Conservation (phyloP, 1,140 invertebrate species). For the Spodoptera litura region DNA sequence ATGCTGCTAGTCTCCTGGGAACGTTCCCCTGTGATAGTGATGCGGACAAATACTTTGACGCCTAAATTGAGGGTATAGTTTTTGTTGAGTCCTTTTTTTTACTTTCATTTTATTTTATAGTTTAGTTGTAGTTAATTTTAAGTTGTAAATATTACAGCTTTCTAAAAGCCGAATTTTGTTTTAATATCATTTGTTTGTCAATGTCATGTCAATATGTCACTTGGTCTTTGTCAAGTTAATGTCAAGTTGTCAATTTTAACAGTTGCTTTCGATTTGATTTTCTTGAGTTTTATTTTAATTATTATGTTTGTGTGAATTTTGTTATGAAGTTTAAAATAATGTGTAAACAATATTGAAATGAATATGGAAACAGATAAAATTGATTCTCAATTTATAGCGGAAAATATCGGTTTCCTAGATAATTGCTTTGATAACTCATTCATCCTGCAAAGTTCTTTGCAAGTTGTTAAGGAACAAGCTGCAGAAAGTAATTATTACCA, state of each 20-base stretch:
- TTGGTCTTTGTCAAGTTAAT: neutral
- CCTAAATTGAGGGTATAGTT: too few relatives aligned
- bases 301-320: slow-evolving; percentile 12
- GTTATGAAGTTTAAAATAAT: too few relatives aligned
- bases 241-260: neutral
- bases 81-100: too few relatives aligned
- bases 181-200: too few relatives aligned
- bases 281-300: neutral
- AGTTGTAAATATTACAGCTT: too few relatives aligned
- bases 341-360: slow-evolving; percentile 49
- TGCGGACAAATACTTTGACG: too few relatives aligned
- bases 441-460: slow-evolving; percentile 68
- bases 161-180: too few relatives aligned
- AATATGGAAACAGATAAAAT: slow-evolving; percentile 58
- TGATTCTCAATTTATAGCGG: slow-evolving; percentile 70
- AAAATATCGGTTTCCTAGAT: slow-evolving; percentile 78
- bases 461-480: slow-evolving; percentile 69
- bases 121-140: too few relatives aligned
- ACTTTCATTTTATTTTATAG: too few relatives aligned
- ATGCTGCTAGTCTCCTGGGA: too few relatives aligned
- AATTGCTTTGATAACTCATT: slow-evolving; percentile 78
- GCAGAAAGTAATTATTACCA: slow-evolving; percentile 50
- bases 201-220: neutral
- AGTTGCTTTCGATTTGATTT: slow-evolving; percentile 41
- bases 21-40: too few relatives aligned